Percentiles rank a stretch among this genome's conserved stretches.
Conservation (phyloP, 2,888 invertebrate species). For the Dichetophora obliterata region DNA sequence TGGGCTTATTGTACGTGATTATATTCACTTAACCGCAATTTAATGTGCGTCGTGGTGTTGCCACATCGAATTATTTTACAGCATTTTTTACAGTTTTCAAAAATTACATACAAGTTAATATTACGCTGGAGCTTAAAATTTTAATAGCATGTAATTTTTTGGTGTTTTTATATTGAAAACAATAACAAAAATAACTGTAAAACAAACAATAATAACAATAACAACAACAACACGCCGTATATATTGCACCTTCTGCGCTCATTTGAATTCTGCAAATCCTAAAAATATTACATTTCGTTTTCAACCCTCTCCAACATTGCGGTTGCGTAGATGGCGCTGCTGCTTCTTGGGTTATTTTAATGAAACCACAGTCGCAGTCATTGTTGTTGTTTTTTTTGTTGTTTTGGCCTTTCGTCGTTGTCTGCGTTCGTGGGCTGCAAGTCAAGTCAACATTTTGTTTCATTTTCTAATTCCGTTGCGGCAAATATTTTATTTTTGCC, state of each 20-base stretch:
- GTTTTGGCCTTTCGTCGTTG: slow-evolving; percentile 27
- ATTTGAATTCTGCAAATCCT: slow-evolving; percentile 19
- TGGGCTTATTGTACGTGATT: slow-evolving; percentile 18
- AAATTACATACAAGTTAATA: background rate
- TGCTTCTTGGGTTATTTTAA: slow-evolving; percentile 47
- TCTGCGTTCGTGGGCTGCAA: background rate
- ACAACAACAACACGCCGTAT: background rate
- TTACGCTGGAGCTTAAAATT: background rate
- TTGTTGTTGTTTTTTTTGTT: slow-evolving; percentile 23
- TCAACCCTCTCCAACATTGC: background rate
- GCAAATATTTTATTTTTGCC: slow-evolving; percentile 39
- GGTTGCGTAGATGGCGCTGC: slow-evolving; percentile 20
- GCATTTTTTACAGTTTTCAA: background rate
- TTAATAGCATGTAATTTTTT: background rate
- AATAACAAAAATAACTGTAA: background rate
- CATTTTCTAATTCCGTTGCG: slow-evolving; percentile 67
- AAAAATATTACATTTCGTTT: background rate
- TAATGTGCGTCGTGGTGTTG: slow-evolving; percentile 1
- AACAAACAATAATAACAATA: no score
- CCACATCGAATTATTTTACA: background rate
- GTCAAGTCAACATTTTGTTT: slow-evolving; percentile 56
- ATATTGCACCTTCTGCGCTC: slow-evolving; percentile 8
- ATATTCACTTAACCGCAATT: slow-evolving; percentile 30
- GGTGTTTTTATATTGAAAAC: background rate
- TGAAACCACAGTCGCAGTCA: slow-evolving; percentile 50